Base-by-base conservation (phyloP, 1,140 invertebrate genomes). In the Archegozetes longisetosus region DNA sequence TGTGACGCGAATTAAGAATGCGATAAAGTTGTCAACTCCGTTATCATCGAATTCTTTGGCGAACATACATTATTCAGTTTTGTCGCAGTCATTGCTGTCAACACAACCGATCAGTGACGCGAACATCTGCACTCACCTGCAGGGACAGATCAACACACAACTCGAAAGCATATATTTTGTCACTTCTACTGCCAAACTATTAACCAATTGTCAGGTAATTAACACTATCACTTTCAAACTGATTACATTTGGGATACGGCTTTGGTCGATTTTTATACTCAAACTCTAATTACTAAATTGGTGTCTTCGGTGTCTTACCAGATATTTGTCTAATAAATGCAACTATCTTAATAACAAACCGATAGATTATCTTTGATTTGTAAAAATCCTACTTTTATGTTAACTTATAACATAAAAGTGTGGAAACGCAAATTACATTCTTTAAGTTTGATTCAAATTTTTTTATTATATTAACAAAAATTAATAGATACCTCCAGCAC, bases 1-100 rank as follows among this genome's bases (percentile, higher is more conserved):
- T 40, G 6, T 40, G 32, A 17, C 6, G 6, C 54, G 54, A 2
- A n/a, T 55, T 4, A 29, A 32, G 28, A 55, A 47, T 40, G 24
- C 23, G 24, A 20, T 46, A 20, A 6, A 40, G 20, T 55, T 55
- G 25, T 22, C 17, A 46, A n/a, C 22, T 22, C 54, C 54, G 12
- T 23, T 55, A 6, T 55, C 54, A n/a, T n/a, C 2, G 9, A 55
- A 55, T 55, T n/a, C 22, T n/a, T 55, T 55, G 54, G 4, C 28
- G 13, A 55, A 17, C 3, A 32, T 55, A 40, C 46, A 55, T 32
- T 55, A 55, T 17, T 17, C 29, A 40, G 3, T 47, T 47, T 12
- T 40, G 14, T 14, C 40, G 17, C 29, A 40, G 3, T 3, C 24
- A 22, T 20, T 32, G 12, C 26, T 55, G 4, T 27, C 29, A 12